Evolutionary conservation across 1,140 invertebrate species (phyloP), one percentile per base, ranked within the genome.

Genomic region (Trichoplusia ni): DNA sequence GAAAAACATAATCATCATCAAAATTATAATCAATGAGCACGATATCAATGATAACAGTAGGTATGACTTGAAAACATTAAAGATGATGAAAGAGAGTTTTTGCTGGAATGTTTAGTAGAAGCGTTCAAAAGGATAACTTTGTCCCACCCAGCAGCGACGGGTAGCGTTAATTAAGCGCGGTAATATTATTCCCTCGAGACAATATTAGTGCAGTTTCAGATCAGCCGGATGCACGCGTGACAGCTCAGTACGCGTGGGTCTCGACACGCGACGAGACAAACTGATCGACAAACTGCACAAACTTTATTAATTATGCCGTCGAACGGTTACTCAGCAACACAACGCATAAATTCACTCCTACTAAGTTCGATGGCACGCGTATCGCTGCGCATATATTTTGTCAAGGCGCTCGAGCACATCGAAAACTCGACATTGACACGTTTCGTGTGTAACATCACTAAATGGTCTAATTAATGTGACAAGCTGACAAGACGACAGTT

Each of bases 401-500:
- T 7, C 5, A 18, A 38, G 37, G 37, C 16, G 37, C 16, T 37
- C 8, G 9, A 16, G 3, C 0, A 16, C n/a, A 11, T 14, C 37
- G 37, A 38, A 40, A 19, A 1, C 16, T 14, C 31, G n/a, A 35
- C 29, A n/a, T 38, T 8, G 37, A 8, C 5, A 37, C 37, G 8
- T 16, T 18, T 31, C 7, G n/a, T 27, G 11, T 40, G 18, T 8
- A 58, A 47, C 25, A 14, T 8, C 16, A 16, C 18, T 33, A 40
- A 38, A 23, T 13, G n/a, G 11, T 40, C 27, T n/a, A 44, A 11
- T 58, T 44, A 58, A 58, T 31, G 54, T 21, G 38, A 58, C 38
- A 42, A 38, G n/a, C 13, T 38, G 35, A 54, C 33, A 35, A 38
- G 33, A n/a, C 11, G 51, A 40, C 51, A 54, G 18, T 44, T 58